These are phyloP conservation scores for Gastrophryne carolinensis DNA, from an alignment of 2,797 vertebrate genomes.

Conservation along the genomic window DNA sequence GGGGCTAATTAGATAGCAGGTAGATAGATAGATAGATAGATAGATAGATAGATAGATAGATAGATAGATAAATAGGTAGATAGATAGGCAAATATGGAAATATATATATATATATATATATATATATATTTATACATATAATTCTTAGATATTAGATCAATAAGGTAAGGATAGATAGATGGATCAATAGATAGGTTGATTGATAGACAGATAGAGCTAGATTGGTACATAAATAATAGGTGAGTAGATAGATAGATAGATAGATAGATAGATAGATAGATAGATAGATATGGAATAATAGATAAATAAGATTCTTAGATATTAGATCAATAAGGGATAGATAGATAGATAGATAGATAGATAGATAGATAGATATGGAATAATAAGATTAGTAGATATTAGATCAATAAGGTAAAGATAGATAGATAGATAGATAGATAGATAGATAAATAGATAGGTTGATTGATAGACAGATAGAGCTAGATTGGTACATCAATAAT, in stretches of 20 bases:
- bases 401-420: too few relatives aligned
- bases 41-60: neutral
- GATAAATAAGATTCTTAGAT: neutral
- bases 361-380: neutral
- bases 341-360: neutral
- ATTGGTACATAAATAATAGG: neutral
- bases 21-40: neutral
- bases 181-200: neutral
- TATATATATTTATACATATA: neutral
- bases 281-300: neutral
- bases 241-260: neutral
- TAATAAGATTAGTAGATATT: too few relatives aligned
- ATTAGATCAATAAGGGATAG: neutral
- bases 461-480: neutral
- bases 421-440: too few relatives aligned
- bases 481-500: too few relatives aligned
- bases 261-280: neutral
- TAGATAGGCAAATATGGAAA: neutral
- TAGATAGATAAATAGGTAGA: neutral
- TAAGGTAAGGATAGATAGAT: too few relatives aligned
- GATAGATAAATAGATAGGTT: neutral
- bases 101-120: neutral
- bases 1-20: too few relatives aligned
- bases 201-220: neutral
- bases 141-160: too few relatives aligned